Conservation (phyloP, 2,797 vertebrate genomes). For the Poeciliopsis paucimaculata region DNA sequence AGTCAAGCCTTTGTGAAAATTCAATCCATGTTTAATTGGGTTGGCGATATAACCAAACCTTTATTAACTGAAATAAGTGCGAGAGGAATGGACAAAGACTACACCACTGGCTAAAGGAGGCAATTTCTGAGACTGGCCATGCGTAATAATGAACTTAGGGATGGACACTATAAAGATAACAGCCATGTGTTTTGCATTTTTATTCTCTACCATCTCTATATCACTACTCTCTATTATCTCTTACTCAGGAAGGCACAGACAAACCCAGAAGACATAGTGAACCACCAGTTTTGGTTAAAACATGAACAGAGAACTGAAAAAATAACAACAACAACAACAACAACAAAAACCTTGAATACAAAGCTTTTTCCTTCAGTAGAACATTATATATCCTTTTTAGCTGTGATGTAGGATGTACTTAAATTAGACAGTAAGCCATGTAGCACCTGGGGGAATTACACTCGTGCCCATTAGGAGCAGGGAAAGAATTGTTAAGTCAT, state of each 20-base stretch:
- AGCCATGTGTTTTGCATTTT: conserved; percentile 37
- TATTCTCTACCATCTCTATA: conserved; percentile 27
- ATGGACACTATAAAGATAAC: conserved; percentile 23
- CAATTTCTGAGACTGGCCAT: conserved; percentile 21
- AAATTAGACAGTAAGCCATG: conserved; percentile 3
- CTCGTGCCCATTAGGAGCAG: neutral
- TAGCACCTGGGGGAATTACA: conserved; percentile 1
- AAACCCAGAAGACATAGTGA: conserved; percentile 16
- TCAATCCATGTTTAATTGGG: neutral
- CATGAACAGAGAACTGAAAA: conserved; percentile 14
- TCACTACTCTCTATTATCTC: conserved; percentile 25
- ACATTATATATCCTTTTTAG: neutral
- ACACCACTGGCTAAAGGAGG: conserved; percentile 1
- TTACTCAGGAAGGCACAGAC: conserved; percentile 37
- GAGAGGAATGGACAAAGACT: neutral
- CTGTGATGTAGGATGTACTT: neutral
- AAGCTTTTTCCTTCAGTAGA: neutral
- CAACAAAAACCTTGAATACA: neutral
- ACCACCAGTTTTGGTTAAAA: conserved; percentile 12
- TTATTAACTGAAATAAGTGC: neutral
- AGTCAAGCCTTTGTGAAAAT: neutral
- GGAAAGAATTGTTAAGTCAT: neutral
- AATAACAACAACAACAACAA: neutral
- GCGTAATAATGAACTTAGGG: conserved; percentile 40
- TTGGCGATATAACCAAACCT: conserved; percentile 5